A percentile compares a stretch with the other conserved stretches of the same genome.
These are phyloP conservation scores for Formica aserva DNA, from an alignment of 2,888 invertebrate genomes.

Conservation along the genomic window DNA sequence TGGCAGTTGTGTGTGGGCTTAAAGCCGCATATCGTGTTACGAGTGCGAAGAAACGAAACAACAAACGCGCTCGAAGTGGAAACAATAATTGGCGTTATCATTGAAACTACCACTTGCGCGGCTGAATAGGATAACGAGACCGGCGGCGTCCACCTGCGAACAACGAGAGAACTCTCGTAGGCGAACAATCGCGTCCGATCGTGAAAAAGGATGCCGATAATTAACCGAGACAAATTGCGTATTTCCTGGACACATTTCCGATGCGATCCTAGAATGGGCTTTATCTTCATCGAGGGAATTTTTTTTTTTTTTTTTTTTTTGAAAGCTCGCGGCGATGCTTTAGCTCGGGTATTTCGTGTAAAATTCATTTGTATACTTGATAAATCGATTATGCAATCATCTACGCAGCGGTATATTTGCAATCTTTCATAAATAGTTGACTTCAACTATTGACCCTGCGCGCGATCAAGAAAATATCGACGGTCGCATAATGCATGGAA, in stretches of 20 bases:
- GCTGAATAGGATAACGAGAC: conserved; percentile 41
- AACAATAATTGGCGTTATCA: conserved; percentile 53
- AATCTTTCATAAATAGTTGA: conserved; percentile 26
- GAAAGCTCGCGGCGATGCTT: not conserved
- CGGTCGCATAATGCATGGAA: not conserved
- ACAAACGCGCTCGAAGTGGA: not conserved
- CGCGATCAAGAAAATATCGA: conserved; percentile 13
- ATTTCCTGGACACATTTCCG: conserved; percentile 6
- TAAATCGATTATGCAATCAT: conserved; percentile 34
- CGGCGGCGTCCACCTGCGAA: conserved; percentile 9
- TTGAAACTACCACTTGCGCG: conserved; percentile 39
- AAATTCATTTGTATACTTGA: not conserved
- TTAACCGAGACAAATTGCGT: conserved; percentile 2
- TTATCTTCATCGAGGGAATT: not conserved
- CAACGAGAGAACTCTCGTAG: not conserved
- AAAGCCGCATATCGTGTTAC: not conserved
- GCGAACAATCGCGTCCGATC: not conserved
- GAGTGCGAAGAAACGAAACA: not conserved
- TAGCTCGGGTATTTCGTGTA: not conserved
- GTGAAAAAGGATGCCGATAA: conserved; percentile 24
- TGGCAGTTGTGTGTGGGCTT: conserved; percentile 3
- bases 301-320: not conserved
- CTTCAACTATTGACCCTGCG: not conserved
- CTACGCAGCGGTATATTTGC: not conserved
- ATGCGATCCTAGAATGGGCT: not conserved